Conservation (phyloP, 2,888 invertebrate genomes). For the Heliconius cydno region DNA sequence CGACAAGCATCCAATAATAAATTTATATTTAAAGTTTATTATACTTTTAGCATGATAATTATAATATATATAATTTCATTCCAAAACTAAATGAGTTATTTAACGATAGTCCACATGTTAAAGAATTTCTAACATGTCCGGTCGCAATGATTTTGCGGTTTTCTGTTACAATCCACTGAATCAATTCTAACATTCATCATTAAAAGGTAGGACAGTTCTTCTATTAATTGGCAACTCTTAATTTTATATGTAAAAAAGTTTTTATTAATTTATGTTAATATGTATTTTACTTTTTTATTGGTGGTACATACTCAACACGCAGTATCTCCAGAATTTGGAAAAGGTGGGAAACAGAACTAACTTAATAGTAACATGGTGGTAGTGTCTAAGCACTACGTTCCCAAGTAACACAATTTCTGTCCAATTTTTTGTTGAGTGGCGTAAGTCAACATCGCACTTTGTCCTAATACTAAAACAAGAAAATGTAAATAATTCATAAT, state of each 20-base stretch:
- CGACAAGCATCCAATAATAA: background rate
- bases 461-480: too few species aligned
- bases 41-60: background rate
- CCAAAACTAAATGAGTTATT: background rate
- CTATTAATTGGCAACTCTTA: conserved; percentile 29
- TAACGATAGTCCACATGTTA: conserved; percentile 20
- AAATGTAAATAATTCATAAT: too few species aligned
- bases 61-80: background rate
- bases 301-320: too few species aligned
- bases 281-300: too few species aligned
- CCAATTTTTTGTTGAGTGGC: background rate
- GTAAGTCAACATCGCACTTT: background rate
- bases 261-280: background rate
- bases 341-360: too few species aligned
- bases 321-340: too few species aligned
- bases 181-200: conserved; percentile 14
- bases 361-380: too few species aligned
- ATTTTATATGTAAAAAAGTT: background rate
- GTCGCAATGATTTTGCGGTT: conserved; percentile 39
- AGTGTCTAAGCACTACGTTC: too few species aligned
- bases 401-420: background rate
- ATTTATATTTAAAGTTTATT: background rate
- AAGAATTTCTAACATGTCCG: conserved; percentile 40
- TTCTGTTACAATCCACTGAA: conserved; percentile 26
- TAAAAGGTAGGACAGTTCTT: background rate